phyloP scores from a whole-genome alignment of 2,797 vertebrate genomes.

The Sylvia borin region DNA sequence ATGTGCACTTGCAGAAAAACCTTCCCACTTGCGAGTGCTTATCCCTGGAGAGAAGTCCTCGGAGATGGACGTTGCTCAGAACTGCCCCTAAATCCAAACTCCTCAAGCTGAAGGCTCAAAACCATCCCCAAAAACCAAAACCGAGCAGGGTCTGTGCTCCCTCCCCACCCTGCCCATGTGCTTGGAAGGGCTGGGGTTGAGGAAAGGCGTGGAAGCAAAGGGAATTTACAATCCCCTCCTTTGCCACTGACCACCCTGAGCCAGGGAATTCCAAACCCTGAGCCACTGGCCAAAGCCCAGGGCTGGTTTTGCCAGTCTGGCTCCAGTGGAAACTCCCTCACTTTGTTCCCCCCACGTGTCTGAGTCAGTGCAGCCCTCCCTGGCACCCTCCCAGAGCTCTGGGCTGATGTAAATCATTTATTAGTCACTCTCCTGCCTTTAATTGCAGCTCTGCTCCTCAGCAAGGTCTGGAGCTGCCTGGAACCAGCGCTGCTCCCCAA shows the following conservation, averaged over 20 bases:
- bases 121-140: background rate
- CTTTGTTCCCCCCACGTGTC: background rate
- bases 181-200: background rate
- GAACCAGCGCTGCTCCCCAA: background rate
- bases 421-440: constrained; percentile 9
- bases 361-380: background rate
- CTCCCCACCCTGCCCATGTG: rapidly evolving
- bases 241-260: rapidly evolving
- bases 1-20: rapidly evolving
- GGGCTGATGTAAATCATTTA: constrained; percentile 28
- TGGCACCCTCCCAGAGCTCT: background rate
- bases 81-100: rapidly evolving
- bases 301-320: background rate
- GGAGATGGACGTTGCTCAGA: background rate
- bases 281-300: rapidly evolving
- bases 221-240: rapidly evolving
- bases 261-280: background rate
- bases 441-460: background rate
- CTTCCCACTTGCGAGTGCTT: background rate
- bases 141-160: background rate
- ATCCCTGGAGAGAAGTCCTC: background rate
- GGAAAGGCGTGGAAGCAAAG: background rate
- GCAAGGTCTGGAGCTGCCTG: background rate
- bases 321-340: background rate
- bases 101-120: background rate